phyloP scores from a whole-genome alignment of 2,888 invertebrate species.

The Drosophila meridiana region DNA sequence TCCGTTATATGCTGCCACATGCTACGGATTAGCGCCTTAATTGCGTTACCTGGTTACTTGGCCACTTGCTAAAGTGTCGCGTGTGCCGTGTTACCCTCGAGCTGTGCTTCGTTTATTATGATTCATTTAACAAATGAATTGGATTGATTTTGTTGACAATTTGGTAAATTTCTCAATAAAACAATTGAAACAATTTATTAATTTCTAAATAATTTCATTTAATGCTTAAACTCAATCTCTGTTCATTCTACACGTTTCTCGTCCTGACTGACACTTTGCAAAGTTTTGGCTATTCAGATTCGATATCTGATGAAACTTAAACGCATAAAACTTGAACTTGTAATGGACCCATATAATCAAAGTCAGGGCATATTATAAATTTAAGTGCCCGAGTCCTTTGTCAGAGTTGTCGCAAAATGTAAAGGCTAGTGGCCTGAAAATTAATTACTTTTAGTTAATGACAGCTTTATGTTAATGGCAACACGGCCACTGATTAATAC shows the following conservation, averaged over 20 bases:
- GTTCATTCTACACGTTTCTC: neutral
- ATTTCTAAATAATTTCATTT: neutral
- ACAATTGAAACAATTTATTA: too few species aligned
- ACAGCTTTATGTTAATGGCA: constrained; percentile 52
- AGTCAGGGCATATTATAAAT: neutral
- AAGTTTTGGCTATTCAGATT: neutral
- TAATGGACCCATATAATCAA: constrained; percentile 5
- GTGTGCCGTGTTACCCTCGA: constrained; percentile 3
- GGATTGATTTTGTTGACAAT: neutral
- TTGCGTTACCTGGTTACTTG: constrained; percentile 49
- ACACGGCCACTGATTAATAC: constrained; percentile 39
- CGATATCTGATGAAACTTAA: neutral
- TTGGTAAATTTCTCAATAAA: too few species aligned
- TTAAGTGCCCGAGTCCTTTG: constrained; percentile 6
- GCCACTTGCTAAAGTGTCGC: constrained; percentile 43
- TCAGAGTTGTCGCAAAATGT: neutral
- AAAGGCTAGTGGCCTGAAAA: constrained; percentile 33
- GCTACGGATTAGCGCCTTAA: constrained; percentile 44
- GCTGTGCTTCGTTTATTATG: neutral
- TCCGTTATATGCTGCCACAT: constrained; percentile 34
- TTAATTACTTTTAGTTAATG: constrained; percentile 63
- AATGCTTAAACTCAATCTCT: neutral
- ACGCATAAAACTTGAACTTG: neutral
- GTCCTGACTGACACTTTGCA: too few species aligned
- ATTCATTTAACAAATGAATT: neutral